Evolutionary conservation across 92 coral and sea anemone genomes (phyloP).

Genomic region (Parazoanthus darwini): DNA sequence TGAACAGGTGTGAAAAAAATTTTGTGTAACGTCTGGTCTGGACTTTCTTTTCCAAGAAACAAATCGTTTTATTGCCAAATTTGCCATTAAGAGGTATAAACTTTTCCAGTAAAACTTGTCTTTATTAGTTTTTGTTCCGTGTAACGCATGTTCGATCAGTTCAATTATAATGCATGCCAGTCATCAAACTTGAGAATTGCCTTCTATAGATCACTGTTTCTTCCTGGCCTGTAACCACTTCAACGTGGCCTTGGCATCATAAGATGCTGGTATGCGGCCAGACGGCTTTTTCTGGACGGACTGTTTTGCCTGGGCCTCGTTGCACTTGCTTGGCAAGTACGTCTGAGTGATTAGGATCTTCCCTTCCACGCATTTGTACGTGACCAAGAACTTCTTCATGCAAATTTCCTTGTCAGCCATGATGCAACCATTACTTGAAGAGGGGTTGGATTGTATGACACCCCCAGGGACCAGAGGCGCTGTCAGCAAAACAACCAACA

Average conservation of each 20-base stretch:
- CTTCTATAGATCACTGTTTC: background rate
- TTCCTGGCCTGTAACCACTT: constrained; percentile 3
- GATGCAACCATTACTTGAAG: constrained; percentile 14
- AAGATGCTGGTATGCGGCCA: background rate
- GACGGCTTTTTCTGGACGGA: background rate
- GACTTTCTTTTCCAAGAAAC: too few species aligned
- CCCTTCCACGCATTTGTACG: constrained; percentile 21
- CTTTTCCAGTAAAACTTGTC: too few species aligned
- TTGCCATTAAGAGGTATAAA: too few species aligned
- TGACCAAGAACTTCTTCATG: constrained; percentile 15
- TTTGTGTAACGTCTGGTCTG: too few species aligned
- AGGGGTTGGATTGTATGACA: background rate
- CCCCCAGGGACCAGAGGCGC: background rate
- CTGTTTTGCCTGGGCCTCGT: background rate
- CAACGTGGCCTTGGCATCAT: background rate
- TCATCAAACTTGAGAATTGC: background rate
- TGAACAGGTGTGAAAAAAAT: too few species aligned
- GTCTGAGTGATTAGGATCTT: background rate
- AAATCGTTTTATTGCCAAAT: too few species aligned
- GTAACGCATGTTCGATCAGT: background rate
- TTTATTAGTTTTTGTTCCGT: too few species aligned
- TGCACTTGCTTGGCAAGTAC: constrained; percentile 16
- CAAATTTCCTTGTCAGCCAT: constrained; percentile 27
- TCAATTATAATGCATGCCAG: background rate
- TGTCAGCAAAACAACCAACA: background rate